A percentile compares a stretch with the other conserved stretches of the same genome.
These are phyloP conservation scores for Hybognathus amarus DNA, from an alignment of 2,797 vertebrate genomes.

Conservation along the genomic window DNA sequence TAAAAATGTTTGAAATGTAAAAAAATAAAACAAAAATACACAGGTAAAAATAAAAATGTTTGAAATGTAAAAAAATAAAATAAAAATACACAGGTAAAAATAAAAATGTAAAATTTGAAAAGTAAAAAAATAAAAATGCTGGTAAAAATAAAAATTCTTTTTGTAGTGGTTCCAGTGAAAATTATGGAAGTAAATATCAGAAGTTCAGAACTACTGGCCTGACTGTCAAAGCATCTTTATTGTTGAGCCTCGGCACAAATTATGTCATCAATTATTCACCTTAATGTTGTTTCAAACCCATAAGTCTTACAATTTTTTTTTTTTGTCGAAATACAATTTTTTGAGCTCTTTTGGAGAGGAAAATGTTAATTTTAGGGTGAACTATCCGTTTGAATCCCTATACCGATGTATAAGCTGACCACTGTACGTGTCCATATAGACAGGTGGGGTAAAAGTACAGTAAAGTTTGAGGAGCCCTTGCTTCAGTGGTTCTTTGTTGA, in stretches of 20 bases:
- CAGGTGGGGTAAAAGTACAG: constrained; percentile 1
- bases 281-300: not conserved
- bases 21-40: too few relatives aligned
- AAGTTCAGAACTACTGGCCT: not conserved
- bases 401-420: not conserved
- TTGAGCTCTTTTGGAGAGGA: not conserved
- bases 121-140: too few relatives aligned
- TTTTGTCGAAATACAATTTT: too few relatives aligned
- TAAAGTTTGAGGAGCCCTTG: constrained; percentile 12
- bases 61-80: too few relatives aligned
- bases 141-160: not conserved
- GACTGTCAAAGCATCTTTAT: not conserved
- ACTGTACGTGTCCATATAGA: not conserved
- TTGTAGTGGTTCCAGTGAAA: not conserved
- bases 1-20: too few relatives aligned
- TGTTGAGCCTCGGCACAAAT: not conserved
- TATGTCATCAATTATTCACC: not conserved
- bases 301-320: too few relatives aligned
- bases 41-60: too few relatives aligned
- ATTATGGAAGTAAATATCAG: not conserved
- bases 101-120: too few relatives aligned
- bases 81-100: too few relatives aligned
- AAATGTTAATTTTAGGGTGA: not conserved
- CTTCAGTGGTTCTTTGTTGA: constrained; percentile 36
- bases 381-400: not conserved